Evolutionary conservation across 2,888 invertebrate species (phyloP).

Genomic region (Lasius fuliginosus): DNA sequence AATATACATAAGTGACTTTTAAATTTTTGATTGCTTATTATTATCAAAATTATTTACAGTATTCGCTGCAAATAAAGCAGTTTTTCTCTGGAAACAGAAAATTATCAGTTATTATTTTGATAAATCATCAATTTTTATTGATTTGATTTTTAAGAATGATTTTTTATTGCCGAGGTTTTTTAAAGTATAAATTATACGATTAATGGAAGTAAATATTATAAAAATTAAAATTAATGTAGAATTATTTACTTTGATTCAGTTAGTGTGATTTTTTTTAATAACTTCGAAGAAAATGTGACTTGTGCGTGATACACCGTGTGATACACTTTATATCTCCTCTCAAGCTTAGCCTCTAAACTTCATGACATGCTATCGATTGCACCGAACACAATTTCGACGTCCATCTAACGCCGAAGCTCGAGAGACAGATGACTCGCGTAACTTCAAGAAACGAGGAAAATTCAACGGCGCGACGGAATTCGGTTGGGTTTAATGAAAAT

Average conservation of each 20-base stretch:
- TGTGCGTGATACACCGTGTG: not conserved
- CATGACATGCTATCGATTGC: slow-evolving; percentile 18
- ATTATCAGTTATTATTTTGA: not conserved
- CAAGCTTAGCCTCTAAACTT: not conserved
- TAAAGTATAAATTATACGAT: not conserved
- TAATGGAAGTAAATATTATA: not conserved
- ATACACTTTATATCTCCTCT: slow-evolving; percentile 1
- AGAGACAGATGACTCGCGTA: slow-evolving; percentile 3
- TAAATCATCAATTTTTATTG: slow-evolving; percentile 2
- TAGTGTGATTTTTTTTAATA: not conserved
- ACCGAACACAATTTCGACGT: slow-evolving; percentile 11
- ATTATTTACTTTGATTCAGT: not conserved
- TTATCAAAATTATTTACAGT: not conserved
- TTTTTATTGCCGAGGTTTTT: not conserved
- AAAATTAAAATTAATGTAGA: not conserved
- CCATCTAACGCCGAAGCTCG: not conserved
- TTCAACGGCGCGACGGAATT: slow-evolving; percentile 28
- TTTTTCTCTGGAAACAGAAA: not conserved
- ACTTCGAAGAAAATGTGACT: not conserved
- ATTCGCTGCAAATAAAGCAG: not conserved
- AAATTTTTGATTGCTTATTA: slow-evolving; percentile 17
- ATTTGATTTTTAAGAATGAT: not conserved
- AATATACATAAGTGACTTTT: not conserved
- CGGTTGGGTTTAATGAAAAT: slow-evolving; percentile 29
- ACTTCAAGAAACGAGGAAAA: slow-evolving; percentile 9